Evolutionary conservation across 2,113 vertebrate genomes (phyloP).

Genomic region (Barnardius zonarius): DNA sequence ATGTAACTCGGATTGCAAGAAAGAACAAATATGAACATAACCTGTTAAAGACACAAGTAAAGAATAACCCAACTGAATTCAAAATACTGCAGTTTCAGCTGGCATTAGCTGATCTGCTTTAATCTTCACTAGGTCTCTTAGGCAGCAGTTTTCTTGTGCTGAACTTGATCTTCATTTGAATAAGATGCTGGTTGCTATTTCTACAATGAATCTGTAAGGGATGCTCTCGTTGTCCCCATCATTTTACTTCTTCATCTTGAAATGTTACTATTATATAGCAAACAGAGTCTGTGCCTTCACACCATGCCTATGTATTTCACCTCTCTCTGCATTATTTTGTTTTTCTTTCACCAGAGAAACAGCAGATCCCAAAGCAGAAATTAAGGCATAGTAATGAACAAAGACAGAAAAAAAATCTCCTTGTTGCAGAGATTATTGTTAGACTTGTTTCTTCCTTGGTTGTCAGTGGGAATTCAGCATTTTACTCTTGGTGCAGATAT

Average conservation of each 20-base stretch:
- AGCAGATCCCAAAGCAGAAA: background rate
- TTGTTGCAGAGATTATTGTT: background rate
- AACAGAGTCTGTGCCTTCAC: background rate
- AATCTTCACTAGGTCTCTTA: background rate
- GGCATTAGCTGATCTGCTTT: constrained; percentile 6
- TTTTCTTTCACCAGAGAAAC: background rate
- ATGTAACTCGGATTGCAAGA: constrained; percentile 24
- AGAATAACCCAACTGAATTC: constrained; percentile 8
- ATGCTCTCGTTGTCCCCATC: background rate
- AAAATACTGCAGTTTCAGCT: constrained; percentile 30
- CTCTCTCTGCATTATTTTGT: background rate
- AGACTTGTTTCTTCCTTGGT: background rate
- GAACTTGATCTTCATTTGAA: background rate
- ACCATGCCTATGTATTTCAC: background rate
- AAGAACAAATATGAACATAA: constrained; percentile 34
- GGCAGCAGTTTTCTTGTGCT: background rate
- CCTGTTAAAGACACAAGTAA: constrained; percentile 3
- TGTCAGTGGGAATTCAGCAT: background rate
- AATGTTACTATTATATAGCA: background rate
- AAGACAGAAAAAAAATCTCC: background rate
- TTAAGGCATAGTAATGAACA: background rate
- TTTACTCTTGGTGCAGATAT: background rate
- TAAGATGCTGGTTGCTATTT: background rate
- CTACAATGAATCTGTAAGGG: background rate
- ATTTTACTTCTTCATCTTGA: background rate